Base-by-base conservation (phyloP, 2,888 invertebrate species). In the Ryuthela nishihirai region DNA sequence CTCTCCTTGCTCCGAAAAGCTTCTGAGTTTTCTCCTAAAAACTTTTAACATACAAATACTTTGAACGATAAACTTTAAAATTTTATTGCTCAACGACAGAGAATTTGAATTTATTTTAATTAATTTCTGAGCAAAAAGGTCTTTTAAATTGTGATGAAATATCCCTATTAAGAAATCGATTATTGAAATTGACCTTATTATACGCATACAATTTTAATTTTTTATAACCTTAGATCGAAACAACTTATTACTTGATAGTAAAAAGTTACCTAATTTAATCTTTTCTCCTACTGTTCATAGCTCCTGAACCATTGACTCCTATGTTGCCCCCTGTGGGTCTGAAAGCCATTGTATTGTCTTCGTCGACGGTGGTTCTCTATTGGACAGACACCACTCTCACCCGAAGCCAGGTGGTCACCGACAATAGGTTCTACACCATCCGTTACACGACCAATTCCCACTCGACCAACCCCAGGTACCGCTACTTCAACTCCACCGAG, bases 331-430 rank as follows among this genome's bases (percentile, higher is more conserved):
- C 93, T 0, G 84, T 91, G 20, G 91, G 89, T 0, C 77, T 93
- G 4, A 85, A 90, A 54, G 94, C 94, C 0, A 87, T 88, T 61
- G 90, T 97, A 68, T 78, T 94, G 70, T 94, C 95, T 5, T 84
- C 91, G 0, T 85, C 84, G 2, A 88, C 93, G 0, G 92, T 95
- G 2, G 87, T 95, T 3, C 81, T 99, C 1, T 90, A 91, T 71
- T 99, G 98, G 98, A 91, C 90, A 0, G 98, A 98, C 73, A 87
- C 87, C 3, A 74, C 72, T 56, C 79, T 93, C 18, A 85, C 88
- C 25, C 87, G 87, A 70, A 85, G 83, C 72, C 90, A 91, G 83
- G 81, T 84, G 67, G 85, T 89, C 26, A 85, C 83, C 9, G 94
- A 94, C 75, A 87, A 85, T 68, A 83, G 94, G 0, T 85, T 84